Conservation (phyloP, 1,140 invertebrate genomes). For the Tribolium castaneum region DNA sequence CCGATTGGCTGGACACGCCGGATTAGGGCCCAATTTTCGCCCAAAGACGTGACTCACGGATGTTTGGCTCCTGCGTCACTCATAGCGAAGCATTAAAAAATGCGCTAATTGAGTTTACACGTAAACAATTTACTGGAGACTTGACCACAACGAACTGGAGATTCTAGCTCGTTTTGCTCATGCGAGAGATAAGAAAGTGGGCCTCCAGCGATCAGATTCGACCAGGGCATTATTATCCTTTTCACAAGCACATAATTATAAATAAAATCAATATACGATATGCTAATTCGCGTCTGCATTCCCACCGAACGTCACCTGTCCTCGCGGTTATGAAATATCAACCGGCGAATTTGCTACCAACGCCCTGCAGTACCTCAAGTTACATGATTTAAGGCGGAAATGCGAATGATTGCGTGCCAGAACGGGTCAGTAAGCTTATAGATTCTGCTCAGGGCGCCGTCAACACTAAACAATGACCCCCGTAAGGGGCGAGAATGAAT, state of each 20-base stretch:
- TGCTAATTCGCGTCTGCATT: neutral
- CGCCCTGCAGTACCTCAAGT: slow-evolving; percentile 14
- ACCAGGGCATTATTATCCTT: neutral
- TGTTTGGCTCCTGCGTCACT: neutral
- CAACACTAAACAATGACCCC: slow-evolving; percentile 45
- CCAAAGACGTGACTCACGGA: neutral
- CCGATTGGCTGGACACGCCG: neutral
- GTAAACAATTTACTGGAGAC: neutral
- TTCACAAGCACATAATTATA: slow-evolving; percentile 6
- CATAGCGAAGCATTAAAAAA: neutral
- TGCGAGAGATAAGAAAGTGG: neutral
- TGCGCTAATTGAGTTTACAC: neutral
- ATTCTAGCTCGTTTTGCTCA: neutral
- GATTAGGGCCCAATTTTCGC: neutral
- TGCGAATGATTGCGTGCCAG: slow-evolving; percentile 41
- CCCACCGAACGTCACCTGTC: neutral
- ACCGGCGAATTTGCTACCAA: neutral
- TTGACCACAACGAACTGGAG: no score
- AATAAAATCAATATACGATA: slow-evolving; percentile 5
- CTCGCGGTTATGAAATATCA: slow-evolving; percentile 5
- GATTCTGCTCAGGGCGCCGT: slow-evolving; percentile 43
- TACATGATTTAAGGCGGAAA: slow-evolving; percentile 28
- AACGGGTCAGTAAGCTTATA: slow-evolving; percentile 40
- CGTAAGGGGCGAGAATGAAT: slow-evolving; percentile 38
- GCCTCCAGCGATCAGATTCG: neutral